Evolutionary conservation across 2,888 invertebrate species (phyloP).

Genomic region (Lasiommata megera): DNA sequence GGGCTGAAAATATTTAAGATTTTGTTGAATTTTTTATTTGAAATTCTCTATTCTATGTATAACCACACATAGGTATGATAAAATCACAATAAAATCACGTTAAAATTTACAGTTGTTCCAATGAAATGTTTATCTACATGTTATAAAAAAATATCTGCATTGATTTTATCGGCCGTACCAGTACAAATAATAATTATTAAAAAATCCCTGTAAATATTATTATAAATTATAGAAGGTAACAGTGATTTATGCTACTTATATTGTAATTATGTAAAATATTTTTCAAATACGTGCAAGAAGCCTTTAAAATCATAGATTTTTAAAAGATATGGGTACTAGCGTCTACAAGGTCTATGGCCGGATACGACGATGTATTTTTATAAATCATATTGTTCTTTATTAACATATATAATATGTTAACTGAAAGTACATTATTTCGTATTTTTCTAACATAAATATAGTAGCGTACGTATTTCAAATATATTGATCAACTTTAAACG

Average conservation of each 20-base stretch:
- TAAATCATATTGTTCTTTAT: slow-evolving; percentile 80
- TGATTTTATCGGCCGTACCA: slow-evolving; percentile 72
- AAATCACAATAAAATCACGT: slow-evolving; percentile 46
- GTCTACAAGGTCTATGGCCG: slow-evolving; percentile 64
- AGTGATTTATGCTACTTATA: slow-evolving; percentile 72
- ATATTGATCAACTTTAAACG: slow-evolving; percentile 67
- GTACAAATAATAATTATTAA: slow-evolving; percentile 59
- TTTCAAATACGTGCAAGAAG: slow-evolving; percentile 74
- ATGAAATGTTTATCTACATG: slow-evolving; percentile 60
- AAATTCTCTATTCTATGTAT: slow-evolving; percentile 39
- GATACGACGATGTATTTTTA: slow-evolving; percentile 77
- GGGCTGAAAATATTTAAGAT: slow-evolving; percentile 55
- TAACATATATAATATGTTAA: slow-evolving; percentile 81
- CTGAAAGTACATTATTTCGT: slow-evolving; percentile 79
- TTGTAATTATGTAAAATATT: slow-evolving; percentile 73
- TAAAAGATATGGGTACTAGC: slow-evolving; percentile 74
- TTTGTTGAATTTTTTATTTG: slow-evolving; percentile 66
- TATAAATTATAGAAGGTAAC: slow-evolving; percentile 57
- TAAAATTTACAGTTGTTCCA: slow-evolving; percentile 57
- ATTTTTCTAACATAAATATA: slow-evolving; percentile 77
- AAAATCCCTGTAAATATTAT: slow-evolving; percentile 67
- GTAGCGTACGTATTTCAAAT: slow-evolving; percentile 64
- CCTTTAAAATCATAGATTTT: slow-evolving; percentile 81
- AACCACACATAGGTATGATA: slow-evolving; percentile 37
- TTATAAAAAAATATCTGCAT: slow-evolving; percentile 53